Base-by-base conservation (phyloP, 2,797 vertebrate genomes). In the Sylvilagus floridanus region DNA sequence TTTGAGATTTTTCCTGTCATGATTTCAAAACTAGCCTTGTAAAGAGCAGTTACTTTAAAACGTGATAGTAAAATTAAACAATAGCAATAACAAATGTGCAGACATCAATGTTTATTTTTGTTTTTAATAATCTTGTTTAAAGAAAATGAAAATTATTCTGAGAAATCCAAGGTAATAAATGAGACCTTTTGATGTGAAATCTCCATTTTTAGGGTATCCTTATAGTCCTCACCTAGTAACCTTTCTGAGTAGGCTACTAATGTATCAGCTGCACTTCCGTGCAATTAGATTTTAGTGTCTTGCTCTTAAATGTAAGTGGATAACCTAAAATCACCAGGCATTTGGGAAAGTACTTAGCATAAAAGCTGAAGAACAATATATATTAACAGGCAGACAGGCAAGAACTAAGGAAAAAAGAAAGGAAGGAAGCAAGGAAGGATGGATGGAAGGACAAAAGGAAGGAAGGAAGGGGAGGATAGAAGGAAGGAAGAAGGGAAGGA, bases 31-130 rank as follows among this genome's bases (percentile, higher is more conserved):
- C 4, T 21, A 12, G 84, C 84, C 37, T 37, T 89, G 14, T 62
- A 30, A 72, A 84, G 17, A 66, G 26, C 7, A 13, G 42, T 62
- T 84, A 37, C 17, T 89, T 86, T 86, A 47, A 94, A 81, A 21
- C 57, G 22, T 65, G 54, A 42, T 13, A 52, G 32, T 76, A 68
- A 83, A 88, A 65, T 78, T 78, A 76, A 91, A 75, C 35, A 83
- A 52, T 26, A 30, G 17, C 8, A 47, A 26, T 76, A 65, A 52
- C 77, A 37, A 84, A 78, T 88, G 77, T 35, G 78, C 32, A 63
- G 71, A 83, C 37, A 76, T 14, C 54, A 71, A 79, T 28, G 50
- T 60, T 66, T 13, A 14, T 57, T 54, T 75, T 83, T 75, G 73
- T 57, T 86, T 52, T 66, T 63, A 83, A 88, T 11, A 68, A 84